Percentiles rank a stretch among this genome's conserved stretches.
Conservation (phyloP, 2,888 invertebrate species). For the Orthonychiurus folsomi region DNA sequence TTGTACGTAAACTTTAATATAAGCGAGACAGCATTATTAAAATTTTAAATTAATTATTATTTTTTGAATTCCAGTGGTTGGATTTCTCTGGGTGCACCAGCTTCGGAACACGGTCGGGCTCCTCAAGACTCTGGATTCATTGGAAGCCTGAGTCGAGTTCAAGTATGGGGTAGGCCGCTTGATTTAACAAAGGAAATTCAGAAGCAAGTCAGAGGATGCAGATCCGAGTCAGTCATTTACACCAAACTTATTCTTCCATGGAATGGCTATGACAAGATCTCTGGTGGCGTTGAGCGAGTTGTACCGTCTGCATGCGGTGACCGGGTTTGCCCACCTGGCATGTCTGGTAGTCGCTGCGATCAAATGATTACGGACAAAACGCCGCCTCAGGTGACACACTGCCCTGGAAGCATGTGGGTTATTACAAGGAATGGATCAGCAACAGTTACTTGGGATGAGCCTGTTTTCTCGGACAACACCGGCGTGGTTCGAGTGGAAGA, state of each 20-base stretch:
- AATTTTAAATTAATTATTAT: neutral
- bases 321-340: slow-evolving; percentile 77
- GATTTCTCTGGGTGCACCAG: slow-evolving; percentile 84
- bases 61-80: slow-evolving; percentile 59
- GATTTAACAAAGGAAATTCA: slow-evolving; percentile 88
- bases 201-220: slow-evolving; percentile 80
- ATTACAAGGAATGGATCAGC: slow-evolving; percentile 86
- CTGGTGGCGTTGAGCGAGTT: slow-evolving; percentile 80
- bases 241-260: slow-evolving; percentile 77
- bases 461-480: slow-evolving; percentile 80
- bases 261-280: slow-evolving; percentile 83
- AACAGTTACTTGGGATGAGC: slow-evolving; percentile 83
- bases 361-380: slow-evolving; percentile 75
- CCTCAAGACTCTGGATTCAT: slow-evolving; percentile 89
- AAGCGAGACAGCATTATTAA: neutral
- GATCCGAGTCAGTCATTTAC: slow-evolving; percentile 83
- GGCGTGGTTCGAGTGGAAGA: slow-evolving; percentile 70
- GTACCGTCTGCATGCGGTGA: slow-evolving; percentile 89
- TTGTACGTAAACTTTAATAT: slow-evolving; percentile 54
- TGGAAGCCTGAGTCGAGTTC: slow-evolving; percentile 86
- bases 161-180: slow-evolving; percentile 84
- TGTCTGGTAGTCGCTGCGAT: slow-evolving; percentile 74
- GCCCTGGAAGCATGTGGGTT: slow-evolving; percentile 89
- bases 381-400: slow-evolving; percentile 76
- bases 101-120: slow-evolving; percentile 58